Conservation (phyloP, 2,113 vertebrate genomes). For the Oryzias celebensis region DNA sequence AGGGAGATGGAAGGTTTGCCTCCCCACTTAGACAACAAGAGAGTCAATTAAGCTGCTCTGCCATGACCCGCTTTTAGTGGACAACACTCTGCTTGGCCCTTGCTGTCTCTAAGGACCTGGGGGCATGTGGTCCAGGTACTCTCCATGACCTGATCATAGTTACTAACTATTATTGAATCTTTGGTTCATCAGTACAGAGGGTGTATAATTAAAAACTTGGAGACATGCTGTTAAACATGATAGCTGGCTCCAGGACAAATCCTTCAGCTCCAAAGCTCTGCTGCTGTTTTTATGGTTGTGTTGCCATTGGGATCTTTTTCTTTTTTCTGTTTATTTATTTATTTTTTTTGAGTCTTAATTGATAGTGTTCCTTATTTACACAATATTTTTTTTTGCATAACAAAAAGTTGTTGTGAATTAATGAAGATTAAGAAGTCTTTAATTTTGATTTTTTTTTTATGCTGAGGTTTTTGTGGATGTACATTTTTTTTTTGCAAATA, state of each 20-base stretch:
- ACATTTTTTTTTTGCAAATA: no score
- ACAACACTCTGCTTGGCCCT: conserved; percentile 36
- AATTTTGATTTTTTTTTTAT: no score
- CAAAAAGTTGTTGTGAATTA: no score
- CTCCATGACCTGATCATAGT: conserved; percentile 20
- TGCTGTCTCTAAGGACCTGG: conserved; percentile 40
- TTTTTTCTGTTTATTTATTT: conserved; percentile 13
- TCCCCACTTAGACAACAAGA: conserved; percentile 60
- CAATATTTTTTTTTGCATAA: no score
- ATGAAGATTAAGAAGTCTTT: no score
- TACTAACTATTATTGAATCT: conserved; percentile 45
- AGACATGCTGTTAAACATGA: conserved; percentile 47
- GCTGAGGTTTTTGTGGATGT: no score
- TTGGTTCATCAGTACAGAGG: conserved; percentile 43
- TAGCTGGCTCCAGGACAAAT: conserved; percentile 57
- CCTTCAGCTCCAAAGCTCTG: conserved; percentile 34
- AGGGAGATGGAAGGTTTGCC: conserved; percentile 47
- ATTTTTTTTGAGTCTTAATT: conserved; percentile 11
- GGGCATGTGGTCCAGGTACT: conserved; percentile 33
- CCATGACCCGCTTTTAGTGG: conserved; percentile 61
- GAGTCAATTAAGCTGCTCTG: conserved; percentile 72
- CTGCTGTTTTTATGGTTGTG: conserved; percentile 36
- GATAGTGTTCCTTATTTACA: not conserved
- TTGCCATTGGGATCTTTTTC: conserved; percentile 11
- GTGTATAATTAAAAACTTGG: conserved; percentile 42